phyloP scores from a whole-genome alignment of 2,797 vertebrate species.

The Gymnodraco acuticeps region DNA sequence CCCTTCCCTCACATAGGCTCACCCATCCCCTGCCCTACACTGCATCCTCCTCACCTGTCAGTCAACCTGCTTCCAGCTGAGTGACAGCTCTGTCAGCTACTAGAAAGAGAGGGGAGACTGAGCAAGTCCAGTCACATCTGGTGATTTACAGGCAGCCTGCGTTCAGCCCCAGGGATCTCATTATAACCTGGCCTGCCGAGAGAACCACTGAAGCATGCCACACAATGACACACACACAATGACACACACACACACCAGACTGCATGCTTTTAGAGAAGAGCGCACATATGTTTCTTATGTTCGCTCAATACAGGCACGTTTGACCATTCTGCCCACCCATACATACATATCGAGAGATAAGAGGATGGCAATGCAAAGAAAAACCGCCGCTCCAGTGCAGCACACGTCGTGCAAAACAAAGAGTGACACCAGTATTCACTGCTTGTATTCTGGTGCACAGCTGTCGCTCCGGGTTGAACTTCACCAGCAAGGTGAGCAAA shows the following conservation, averaged over 20 bases:
- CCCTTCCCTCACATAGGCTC: conserved; percentile 23
- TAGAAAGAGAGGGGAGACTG: conserved; percentile 49
- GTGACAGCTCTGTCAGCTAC: conserved; percentile 67
- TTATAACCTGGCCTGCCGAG: conserved; percentile 73
- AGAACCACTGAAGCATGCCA: conserved; percentile 53
- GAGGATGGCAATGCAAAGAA: conserved; percentile 9
- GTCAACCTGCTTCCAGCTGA: conserved; percentile 62
- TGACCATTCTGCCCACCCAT: conserved; percentile 18
- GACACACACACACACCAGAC: conserved; percentile 37
- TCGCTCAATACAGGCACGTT: neutral
- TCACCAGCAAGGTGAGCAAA: conserved; percentile 50
- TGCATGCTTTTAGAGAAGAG: conserved; percentile 36
- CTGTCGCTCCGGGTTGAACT: conserved; percentile 60
- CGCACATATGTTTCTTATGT: conserved; percentile 18
- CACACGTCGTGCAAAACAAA: conserved; percentile 19
- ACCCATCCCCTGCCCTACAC: conserved; percentile 30
- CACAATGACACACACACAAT: conserved; percentile 34
- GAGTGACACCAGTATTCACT: conserved; percentile 52
- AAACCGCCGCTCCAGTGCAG: conserved; percentile 9
- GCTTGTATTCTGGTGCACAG: conserved; percentile 14
- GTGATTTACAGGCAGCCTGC: conserved; percentile 76
- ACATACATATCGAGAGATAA: neutral
- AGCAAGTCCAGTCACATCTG: conserved; percentile 77
- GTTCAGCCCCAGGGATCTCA: conserved; percentile 81
- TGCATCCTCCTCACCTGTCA: conserved; percentile 57